phyloP scores from a whole-genome alignment of 2,888 invertebrate genomes.

The Cerastoderma edule region DNA sequence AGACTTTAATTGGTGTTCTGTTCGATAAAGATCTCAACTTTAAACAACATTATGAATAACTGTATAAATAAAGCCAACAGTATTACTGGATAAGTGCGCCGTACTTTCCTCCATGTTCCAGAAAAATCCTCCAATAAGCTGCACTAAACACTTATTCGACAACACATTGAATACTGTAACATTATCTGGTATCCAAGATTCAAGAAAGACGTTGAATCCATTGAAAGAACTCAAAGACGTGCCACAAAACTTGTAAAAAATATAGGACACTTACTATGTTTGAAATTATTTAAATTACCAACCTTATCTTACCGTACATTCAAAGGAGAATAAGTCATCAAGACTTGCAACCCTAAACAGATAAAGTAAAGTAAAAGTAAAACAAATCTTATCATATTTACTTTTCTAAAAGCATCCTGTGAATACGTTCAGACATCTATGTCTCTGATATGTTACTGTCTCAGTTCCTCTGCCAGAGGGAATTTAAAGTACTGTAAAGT shows the following conservation, averaged over 20 bases:
- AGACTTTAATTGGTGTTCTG: constrained; percentile 23
- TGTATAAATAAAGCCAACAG: constrained; percentile 35
- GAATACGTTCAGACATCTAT: no score
- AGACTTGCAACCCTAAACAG: no score
- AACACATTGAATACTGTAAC: constrained; percentile 28
- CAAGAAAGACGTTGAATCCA: constrained; percentile 20
- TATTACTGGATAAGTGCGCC: constrained; percentile 17
- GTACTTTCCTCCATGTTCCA: constrained; percentile 31
- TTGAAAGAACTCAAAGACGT: constrained; percentile 20
- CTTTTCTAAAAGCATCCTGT: no score
- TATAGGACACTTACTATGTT: no score
- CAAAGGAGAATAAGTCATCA: no score
- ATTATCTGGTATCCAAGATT: constrained; percentile 26
- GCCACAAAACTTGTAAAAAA: constrained; percentile 28
- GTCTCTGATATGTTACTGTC: no score
- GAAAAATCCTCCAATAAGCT: constrained; percentile 27
- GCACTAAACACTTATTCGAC: constrained; percentile 24
- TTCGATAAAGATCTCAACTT: constrained; percentile 37
- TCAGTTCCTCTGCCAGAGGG: no score
- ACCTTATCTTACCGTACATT: no score
- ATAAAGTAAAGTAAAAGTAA: no score
- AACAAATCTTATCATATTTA: no score
- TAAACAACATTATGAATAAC: constrained; percentile 29
- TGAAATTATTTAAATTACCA: no score
- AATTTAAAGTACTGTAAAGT: no score